A percentile compares a stretch with the other conserved stretches of the same genome.
phyloP scores from a whole-genome alignment of 2,113 vertebrate genomes.

The Chelonoidis abingdonii region DNA sequence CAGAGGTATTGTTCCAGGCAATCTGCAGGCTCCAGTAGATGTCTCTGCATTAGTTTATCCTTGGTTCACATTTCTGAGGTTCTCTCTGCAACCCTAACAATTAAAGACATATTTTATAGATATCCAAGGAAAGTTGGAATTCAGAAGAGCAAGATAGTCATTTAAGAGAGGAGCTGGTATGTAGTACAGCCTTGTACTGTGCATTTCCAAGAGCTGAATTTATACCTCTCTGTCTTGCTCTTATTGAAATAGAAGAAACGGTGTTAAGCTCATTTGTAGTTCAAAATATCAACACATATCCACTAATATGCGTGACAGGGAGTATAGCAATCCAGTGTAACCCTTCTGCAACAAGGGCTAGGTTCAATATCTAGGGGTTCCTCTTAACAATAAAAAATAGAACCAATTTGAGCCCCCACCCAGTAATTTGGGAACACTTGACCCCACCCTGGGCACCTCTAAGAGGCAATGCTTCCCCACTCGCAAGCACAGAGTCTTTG shows the following conservation, averaged over 20 bases:
- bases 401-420: no score
- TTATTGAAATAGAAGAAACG: neutral
- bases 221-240: neutral
- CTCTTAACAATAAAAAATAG: no score
- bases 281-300: neutral
- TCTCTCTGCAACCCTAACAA: no score
- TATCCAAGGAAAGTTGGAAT: neutral
- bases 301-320: neutral
- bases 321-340: neutral
- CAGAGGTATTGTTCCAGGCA: neutral
- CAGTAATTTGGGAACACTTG: no score
- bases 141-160: neutral
- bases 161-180: neutral
- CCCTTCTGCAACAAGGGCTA: no score
- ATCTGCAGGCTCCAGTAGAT: neutral
- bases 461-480: no score
- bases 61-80: neutral
- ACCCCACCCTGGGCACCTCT: no score
- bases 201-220: neutral
- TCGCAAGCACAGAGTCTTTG: no score
- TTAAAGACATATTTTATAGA: no score
- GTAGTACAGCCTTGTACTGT: neutral
- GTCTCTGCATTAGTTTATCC: accelerated
- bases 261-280: neutral
- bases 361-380: no score